Evolutionary conservation across 2,113 vertebrate genomes (phyloP).

Genomic region (Tor tambroides): DNA sequence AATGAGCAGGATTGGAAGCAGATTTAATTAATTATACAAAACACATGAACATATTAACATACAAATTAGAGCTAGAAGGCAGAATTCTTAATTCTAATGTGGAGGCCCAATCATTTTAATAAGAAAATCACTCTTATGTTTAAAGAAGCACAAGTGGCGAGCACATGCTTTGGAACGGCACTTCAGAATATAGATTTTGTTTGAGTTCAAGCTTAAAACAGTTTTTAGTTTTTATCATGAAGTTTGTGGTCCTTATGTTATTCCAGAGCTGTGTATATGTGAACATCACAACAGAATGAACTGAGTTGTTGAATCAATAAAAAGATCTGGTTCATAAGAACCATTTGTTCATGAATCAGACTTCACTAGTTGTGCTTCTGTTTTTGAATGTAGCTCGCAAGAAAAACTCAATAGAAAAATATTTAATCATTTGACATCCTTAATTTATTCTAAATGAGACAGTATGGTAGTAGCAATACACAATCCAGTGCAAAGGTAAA

Average conservation of each 20-base stretch:
- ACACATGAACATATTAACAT: conserved; percentile 47
- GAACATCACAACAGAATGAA: no score
- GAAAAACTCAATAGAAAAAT: neutral
- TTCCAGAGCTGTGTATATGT: no score
- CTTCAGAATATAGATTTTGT: conserved; percentile 21
- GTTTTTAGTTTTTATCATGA: neutral
- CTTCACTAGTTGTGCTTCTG: neutral
- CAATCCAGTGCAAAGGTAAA: neutral
- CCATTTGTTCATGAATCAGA: no score
- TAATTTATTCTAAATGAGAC: conserved; percentile 8
- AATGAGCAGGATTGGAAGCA: conserved; percentile 27
- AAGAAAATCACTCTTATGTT: conserved; percentile 12
- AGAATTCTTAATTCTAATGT: conserved; percentile 19
- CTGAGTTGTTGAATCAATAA: no score
- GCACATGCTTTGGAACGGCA: neutral
- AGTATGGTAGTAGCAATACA: neutral
- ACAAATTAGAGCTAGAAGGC: conserved; percentile 47
- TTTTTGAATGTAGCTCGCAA: neutral
- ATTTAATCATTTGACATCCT: neutral
- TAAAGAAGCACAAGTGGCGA: conserved; percentile 19
- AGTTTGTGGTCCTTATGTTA: neutral
- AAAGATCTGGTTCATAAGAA: no score
- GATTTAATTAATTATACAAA: conserved; percentile 37
- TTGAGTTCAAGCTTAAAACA: neutral
- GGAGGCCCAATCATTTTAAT: neutral